A percentile compares a stretch with the other conserved stretches of the same genome.
phyloP scores from a whole-genome alignment of 2,113 vertebrate genomes.

The Elephas maximus region DNA sequence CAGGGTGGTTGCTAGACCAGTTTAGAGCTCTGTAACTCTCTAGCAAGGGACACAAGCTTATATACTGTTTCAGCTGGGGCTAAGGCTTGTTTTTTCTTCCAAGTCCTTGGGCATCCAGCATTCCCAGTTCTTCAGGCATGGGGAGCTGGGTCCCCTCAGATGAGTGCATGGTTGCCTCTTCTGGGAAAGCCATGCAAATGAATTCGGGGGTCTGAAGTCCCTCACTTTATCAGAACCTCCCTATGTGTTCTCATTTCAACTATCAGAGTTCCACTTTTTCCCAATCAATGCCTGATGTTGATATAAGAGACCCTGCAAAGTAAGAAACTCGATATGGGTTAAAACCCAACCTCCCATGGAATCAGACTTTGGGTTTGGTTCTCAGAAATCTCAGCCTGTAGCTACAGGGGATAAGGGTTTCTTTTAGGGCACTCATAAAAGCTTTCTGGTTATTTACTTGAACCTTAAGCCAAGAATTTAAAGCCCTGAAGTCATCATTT shows the following conservation, averaged over 20 bases:
- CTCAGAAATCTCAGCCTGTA: no score
- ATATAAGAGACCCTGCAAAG: neutral
- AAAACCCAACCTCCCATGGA: neutral
- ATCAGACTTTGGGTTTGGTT: no score
- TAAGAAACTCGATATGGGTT: neutral
- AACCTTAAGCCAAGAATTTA: neutral
- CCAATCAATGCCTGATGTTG: neutral
- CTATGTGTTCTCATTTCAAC: neutral
- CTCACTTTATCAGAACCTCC: neutral
- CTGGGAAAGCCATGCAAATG: neutral
- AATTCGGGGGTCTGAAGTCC: neutral
- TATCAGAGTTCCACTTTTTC: neutral
- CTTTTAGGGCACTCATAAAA: neutral
- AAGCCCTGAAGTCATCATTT: no score
- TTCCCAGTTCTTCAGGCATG: neutral
- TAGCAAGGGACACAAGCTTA: no score
- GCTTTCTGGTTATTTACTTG: neutral
- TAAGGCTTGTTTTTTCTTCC: no score
- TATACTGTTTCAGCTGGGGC: no score
- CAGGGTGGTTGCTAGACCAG: no score
- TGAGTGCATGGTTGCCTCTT: neutral
- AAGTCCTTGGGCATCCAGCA: no score
- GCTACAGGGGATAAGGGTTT: no score
- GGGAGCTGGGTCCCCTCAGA: neutral
- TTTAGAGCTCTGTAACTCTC: no score